A percentile compares a stretch with the other conserved stretches of the same genome.
Conservation (phyloP, 2,888 invertebrate genomes). For the Pemphredon lugubris region DNA sequence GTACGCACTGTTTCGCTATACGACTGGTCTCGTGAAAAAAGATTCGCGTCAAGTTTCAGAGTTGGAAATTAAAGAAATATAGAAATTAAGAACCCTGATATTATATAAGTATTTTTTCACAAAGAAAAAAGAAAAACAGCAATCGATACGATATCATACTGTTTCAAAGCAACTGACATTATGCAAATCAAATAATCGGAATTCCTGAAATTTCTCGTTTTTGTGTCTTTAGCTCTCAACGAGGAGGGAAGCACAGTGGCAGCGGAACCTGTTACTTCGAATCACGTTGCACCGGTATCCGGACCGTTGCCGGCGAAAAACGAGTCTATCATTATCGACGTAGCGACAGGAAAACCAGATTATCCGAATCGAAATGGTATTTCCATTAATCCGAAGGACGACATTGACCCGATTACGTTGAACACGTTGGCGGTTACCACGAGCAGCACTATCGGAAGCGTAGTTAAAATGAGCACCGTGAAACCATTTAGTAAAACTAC, state of each 20-base stretch:
- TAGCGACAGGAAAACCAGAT: constrained; percentile 4
- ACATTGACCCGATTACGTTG: constrained; percentile 65
- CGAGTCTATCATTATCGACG: constrained; percentile 2
- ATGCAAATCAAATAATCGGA: too few relatives aligned
- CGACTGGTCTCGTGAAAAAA: too few relatives aligned
- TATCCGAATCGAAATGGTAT: constrained; percentile 34
- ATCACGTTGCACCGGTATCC: neutral
- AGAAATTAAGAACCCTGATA: too few relatives aligned
- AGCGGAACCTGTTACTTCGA: neutral
- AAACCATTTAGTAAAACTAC: constrained; percentile 24
- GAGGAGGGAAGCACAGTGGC: neutral
- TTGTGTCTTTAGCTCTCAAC: constrained; percentile 19
- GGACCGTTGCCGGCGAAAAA: neutral
- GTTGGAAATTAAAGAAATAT: too few relatives aligned
- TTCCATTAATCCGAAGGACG: constrained; percentile 69
- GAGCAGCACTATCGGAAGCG: constrained; percentile 3
- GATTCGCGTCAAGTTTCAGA: too few relatives aligned
- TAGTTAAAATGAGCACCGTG: constrained; percentile 27
- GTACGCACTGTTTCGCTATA: too few relatives aligned
- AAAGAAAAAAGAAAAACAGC: too few relatives aligned
- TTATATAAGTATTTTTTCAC: too few relatives aligned
- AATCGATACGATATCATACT: too few relatives aligned
- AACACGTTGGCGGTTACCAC: constrained; percentile 50
- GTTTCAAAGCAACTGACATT: too few relatives aligned
- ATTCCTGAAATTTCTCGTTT: too few relatives aligned